Percentiles rank a stretch among this genome's conserved stretches.
phyloP scores from a whole-genome alignment of 2,797 vertebrate genomes.

The Alectoris magna region DNA sequence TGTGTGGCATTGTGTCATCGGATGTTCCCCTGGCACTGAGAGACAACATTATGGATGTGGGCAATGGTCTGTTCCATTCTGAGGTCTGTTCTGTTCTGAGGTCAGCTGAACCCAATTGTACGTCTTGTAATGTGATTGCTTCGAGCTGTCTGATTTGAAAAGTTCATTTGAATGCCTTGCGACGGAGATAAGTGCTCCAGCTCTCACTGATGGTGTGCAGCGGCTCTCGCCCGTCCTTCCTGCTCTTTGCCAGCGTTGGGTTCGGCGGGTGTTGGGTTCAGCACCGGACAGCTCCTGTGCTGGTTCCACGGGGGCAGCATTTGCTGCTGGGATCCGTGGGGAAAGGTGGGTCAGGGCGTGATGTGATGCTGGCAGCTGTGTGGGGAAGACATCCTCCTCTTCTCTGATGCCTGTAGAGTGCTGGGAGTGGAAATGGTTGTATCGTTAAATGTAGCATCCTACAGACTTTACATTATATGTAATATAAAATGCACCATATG shows the following conservation, averaged over 20 bases:
- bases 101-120: slow-evolving; percentile 75
- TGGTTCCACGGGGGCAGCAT: background rate
- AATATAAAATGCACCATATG: rapidly evolving
- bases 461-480: background rate
- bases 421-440: background rate
- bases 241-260: background rate
- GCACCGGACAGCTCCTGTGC: background rate
- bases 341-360: background rate
- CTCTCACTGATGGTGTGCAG: slow-evolving; percentile 24
- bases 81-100: slow-evolving; percentile 74
- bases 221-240: background rate
- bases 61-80: slow-evolving; percentile 69
- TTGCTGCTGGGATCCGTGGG: rapidly evolving
- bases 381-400: background rate
- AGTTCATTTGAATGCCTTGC: slow-evolving; percentile 62
- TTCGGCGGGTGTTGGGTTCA: background rate
- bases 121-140: slow-evolving; percentile 60
- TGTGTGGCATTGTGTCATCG: slow-evolving; percentile 53
- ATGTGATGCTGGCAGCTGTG: background rate
- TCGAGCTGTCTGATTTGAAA: slow-evolving; percentile 52
- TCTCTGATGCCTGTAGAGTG: background rate
- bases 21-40: background rate
- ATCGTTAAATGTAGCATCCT: rapidly evolving
- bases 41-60: slow-evolving; percentile 75
- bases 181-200: slow-evolving; percentile 39